Evolutionary conservation across 1,140 invertebrate species (phyloP).

Genomic region (Procambarus virginalis): DNA sequence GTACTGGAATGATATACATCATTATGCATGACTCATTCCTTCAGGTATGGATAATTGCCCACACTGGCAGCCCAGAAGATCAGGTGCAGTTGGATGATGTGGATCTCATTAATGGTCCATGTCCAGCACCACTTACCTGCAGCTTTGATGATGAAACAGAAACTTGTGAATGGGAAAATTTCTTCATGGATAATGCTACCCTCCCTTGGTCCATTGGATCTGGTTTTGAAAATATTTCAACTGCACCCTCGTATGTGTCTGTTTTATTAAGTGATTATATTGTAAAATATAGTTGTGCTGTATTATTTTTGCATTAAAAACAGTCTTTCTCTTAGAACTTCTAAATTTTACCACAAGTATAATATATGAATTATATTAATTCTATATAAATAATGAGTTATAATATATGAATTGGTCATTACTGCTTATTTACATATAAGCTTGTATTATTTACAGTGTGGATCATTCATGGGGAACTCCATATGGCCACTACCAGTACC

Average conservation of each 20-base stretch:
- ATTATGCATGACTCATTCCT: neutral
- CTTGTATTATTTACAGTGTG: constrained; percentile 8
- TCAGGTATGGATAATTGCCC: constrained; percentile 19
- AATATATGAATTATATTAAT: too few species aligned
- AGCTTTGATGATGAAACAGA: constrained; percentile 41
- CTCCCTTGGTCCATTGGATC: constrained; percentile 24
- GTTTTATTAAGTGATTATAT: neutral
- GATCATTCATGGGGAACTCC: constrained; percentile 52
- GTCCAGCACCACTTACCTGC: constrained; percentile 34
- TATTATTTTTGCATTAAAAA: too few species aligned
- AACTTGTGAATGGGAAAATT: constrained; percentile 21
- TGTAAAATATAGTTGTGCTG: neutral
- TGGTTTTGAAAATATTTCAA: constrained; percentile 1
- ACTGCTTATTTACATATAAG: neutral
- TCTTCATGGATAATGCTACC: neutral
- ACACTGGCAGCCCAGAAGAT: neutral
- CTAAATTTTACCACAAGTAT: too few species aligned
- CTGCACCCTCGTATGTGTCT: constrained; percentile 23
- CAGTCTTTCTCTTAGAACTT: too few species aligned
- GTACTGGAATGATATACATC: neutral
- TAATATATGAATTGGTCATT: neutral
- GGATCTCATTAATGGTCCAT: constrained; percentile 12
- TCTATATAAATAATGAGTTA: too few species aligned
- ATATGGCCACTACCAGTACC: constrained; percentile 35
- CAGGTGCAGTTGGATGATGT: constrained; percentile 31